Conservation (phyloP, 1,140 invertebrate genomes). For the Mactra quadrangularis region DNA sequence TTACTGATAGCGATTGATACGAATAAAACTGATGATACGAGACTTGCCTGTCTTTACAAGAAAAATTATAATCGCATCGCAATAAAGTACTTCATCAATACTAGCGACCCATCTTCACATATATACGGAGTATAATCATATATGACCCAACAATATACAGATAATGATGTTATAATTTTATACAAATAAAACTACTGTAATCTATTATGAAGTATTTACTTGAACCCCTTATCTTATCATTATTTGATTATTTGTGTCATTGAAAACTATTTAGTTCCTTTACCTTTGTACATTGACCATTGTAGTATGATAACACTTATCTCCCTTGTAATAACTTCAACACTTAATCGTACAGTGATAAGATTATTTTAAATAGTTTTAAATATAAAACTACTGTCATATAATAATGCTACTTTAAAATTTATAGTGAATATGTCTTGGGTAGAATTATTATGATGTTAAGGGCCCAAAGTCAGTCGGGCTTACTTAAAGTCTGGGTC, state of each 20-base stretch:
- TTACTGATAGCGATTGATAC: too few relatives aligned
- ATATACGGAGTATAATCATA: neutral
- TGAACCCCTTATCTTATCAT: conserved; percentile 50
- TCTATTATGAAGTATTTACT: conserved; percentile 16
- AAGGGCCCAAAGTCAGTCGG: too few relatives aligned
- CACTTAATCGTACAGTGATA: neutral
- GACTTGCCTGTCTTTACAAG: neutral
- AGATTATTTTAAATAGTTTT: neutral
- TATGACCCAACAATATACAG: conserved; percentile 26
- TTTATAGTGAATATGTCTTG: too few relatives aligned
- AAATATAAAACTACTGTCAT: too few relatives aligned
- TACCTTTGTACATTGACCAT: conserved; percentile 54
- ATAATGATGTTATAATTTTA: conserved; percentile 47
- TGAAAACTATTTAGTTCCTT: conserved; percentile 19
- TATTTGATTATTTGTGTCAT: conserved; percentile 40
- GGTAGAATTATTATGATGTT: too few relatives aligned
- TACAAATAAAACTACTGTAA: conserved; percentile 26
- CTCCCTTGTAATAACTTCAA: neutral
- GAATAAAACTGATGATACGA: too few relatives aligned
- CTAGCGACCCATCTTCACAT: neutral
- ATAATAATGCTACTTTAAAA: too few relatives aligned
- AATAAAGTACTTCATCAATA: neutral
- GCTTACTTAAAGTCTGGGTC: too few relatives aligned
- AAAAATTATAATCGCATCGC: neutral
- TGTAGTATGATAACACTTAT: conserved; percentile 3